Evolutionary conservation across 2,113 vertebrate species (phyloP), one percentile per base, ranked within the genome.

Genomic region (Aplodontia rufa): DNA sequence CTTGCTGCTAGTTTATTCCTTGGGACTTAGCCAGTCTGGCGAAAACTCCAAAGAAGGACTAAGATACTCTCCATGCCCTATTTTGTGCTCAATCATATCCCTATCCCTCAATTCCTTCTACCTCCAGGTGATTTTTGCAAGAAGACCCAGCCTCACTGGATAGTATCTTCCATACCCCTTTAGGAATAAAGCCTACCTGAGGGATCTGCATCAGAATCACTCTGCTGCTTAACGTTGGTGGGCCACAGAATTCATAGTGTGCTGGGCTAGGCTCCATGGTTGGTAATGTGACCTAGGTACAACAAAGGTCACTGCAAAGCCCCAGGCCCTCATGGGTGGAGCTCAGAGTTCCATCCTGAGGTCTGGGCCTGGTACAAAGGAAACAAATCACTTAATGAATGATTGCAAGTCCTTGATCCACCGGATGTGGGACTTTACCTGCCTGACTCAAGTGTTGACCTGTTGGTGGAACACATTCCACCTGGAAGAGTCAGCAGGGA

Each of bases 381-480:
- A 97, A 97, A 93, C 75, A 72, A 95, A 97, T 96, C 96, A 91
- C 60, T 91, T 96, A 80, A 96, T 87, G 76, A 97, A 96, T 96
- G 96, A 96, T 83, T 97, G 94, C 49, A 95, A 75, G 90, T 92
- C 91, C 96, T 96, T 96, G 96, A 95, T 95, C 91, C 90, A 96
- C 95, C 1, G 10, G 94, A 84, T 35, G 62, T 96, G 89, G 89
- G 26, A 53, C 4, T 93, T 97, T 96, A 90, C 91, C 91, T 98
- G 81, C 55, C 95, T 91, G 55, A 55, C 90, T 93, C 19, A 76
- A 96, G 98, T 98, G 66, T 90, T 84, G 93, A 94, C 97, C 97
- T 97, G 97, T 98, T 97, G 97, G 92, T 68, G 62, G 97, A 97
- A 98, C 86, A 60, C 98, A 98, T 98, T 98, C 98, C 98, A 97